phyloP scores from a whole-genome alignment of 2,797 vertebrate species.

The Mastacembelus armatus region DNA sequence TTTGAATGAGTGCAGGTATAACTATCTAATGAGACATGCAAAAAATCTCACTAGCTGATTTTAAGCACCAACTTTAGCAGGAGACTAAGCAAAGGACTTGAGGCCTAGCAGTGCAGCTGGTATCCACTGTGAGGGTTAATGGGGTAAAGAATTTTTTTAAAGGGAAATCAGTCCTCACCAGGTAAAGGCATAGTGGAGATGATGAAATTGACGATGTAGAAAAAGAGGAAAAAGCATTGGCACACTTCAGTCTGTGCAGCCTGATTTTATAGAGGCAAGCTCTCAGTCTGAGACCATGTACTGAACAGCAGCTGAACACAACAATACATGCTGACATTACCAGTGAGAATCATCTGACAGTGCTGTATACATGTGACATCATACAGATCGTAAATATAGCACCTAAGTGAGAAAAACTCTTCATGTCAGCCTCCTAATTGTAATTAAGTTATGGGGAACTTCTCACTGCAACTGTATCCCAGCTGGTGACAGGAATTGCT shows the following conservation, averaged over 20 bases:
- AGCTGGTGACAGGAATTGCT: neutral
- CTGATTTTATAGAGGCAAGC: neutral
- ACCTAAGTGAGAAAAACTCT: neutral
- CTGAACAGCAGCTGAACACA: too few relatives aligned
- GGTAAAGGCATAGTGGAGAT: constrained; percentile 28
- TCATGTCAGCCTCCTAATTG: neutral
- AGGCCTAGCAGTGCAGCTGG: constrained; percentile 7
- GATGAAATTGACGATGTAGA: constrained; percentile 15
- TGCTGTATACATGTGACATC: neutral
- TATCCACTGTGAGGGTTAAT: constrained; percentile 52
- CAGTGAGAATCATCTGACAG: neutral
- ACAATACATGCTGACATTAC: constrained; percentile 1
- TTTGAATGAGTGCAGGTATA: constrained; percentile 9
- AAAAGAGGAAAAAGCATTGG: neutral
- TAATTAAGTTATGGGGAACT: constrained; percentile 15
- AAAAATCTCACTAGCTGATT: neutral
- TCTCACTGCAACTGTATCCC: neutral
- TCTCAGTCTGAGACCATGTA: constrained; percentile 1
- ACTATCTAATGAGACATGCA: neutral
- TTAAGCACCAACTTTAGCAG: too few relatives aligned
- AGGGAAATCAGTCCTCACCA: constrained; percentile 7
- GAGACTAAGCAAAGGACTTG: too few relatives aligned
- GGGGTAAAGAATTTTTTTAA: constrained; percentile 56
- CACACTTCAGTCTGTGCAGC: neutral
- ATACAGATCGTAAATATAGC: neutral